Evolutionary conservation across 2,888 invertebrate genomes (phyloP).

Genomic region (Troides helena): DNA sequence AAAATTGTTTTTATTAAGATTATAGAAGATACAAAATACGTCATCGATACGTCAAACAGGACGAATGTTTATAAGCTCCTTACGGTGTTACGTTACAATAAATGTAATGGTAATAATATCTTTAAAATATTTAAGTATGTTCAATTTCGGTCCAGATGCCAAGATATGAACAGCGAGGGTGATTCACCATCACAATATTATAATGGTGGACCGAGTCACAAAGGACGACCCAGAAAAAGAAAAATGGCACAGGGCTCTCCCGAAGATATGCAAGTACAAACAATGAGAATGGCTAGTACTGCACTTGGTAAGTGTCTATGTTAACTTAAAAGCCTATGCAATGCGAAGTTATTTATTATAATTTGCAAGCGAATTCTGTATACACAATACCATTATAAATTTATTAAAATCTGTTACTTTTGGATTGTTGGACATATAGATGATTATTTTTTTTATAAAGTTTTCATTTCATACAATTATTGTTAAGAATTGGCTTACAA

Average conservation of each 20-base stretch:
- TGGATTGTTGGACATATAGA: too few species aligned
- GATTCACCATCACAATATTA: constrained; percentile 84
- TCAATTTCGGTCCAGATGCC: constrained; percentile 52
- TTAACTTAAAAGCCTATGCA: constrained; percentile 9
- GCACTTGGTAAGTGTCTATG: constrained; percentile 81
- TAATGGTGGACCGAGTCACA: constrained; percentile 83
- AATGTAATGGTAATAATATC: too few species aligned
- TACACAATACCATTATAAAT: too few species aligned
- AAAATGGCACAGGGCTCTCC: constrained; percentile 82
- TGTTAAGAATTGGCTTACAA: too few species aligned
- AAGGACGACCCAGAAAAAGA: constrained; percentile 90
- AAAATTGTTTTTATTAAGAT: too few species aligned
- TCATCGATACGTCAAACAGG: too few species aligned
- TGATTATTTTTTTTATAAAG: too few species aligned
- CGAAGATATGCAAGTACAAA: constrained; percentile 83
- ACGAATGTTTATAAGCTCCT: too few species aligned
- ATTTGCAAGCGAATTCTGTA: background rate
- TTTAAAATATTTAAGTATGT: background rate
- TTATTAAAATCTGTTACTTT: background rate
- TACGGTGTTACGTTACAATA: too few species aligned
- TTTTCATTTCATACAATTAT: too few species aligned
- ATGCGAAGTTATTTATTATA: background rate
- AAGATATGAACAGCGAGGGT: constrained; percentile 72
- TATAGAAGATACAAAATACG: too few species aligned
- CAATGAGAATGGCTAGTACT: constrained; percentile 85